Conservation (phyloP, 2,113 vertebrate genomes). For the Camelus dromedarius region DNA sequence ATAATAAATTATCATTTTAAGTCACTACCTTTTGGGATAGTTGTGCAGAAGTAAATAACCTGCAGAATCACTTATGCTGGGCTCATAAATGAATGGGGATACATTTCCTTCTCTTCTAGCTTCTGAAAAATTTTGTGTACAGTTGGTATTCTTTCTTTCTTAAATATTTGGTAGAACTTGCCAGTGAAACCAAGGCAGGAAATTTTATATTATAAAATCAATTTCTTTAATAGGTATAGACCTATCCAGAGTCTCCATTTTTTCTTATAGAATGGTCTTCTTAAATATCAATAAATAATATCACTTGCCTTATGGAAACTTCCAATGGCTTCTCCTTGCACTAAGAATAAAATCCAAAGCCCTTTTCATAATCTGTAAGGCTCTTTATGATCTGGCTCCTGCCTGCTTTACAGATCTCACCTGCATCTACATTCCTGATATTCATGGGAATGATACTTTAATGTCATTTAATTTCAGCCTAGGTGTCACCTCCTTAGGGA, state of each 20-base stretch:
- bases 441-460: not conserved
- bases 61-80: not conserved
- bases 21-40: not conserved
- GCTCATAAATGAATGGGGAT: not conserved
- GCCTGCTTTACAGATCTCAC: not conserved
- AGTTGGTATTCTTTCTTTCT: constrained; percentile 38
- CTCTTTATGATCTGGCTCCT: not conserved
- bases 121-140: constrained; percentile 12
- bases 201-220: constrained; percentile 56
- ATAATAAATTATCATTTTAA: not conserved
- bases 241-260: constrained; percentile 33
- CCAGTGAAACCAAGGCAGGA: constrained; percentile 36
- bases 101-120: not conserved
- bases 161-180: constrained; percentile 66
- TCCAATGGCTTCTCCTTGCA: not conserved
- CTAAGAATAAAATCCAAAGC: constrained; percentile 40
- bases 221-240: constrained; percentile 49
- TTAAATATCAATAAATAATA: constrained; percentile 43
- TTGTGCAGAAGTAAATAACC: not conserved
- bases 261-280: constrained; percentile 48
- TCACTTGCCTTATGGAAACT: not conserved
- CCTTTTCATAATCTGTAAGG: not conserved
- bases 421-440: not conserved
- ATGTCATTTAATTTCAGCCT: not conserved
- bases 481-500: not conserved